A percentile compares a stretch with the other conserved stretches of the same genome.
Conservation (phyloP, 2,797 vertebrate species). For the Ctenosaura bakeri region DNA sequence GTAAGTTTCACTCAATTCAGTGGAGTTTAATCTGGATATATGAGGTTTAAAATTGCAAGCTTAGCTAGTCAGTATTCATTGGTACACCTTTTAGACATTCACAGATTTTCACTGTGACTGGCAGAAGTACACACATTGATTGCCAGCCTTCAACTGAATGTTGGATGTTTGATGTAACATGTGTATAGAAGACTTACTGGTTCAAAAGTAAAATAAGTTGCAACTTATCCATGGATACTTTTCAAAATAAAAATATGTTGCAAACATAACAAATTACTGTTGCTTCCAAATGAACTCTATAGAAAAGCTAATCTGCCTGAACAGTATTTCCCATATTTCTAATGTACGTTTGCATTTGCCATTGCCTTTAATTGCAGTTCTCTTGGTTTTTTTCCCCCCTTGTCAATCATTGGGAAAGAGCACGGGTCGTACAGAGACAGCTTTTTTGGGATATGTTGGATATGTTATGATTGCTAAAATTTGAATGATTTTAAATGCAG, state of each 20-base stretch:
- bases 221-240: neutral
- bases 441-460: neutral
- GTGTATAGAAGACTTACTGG: neutral
- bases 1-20: neutral
- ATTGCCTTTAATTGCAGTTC: neutral
- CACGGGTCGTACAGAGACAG: neutral
- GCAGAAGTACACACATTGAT: neutral
- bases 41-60: no score
- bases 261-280: neutral
- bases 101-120: neutral
- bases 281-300: neutral
- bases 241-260: neutral
- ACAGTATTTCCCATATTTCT: neutral
- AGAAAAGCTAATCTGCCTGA: neutral
- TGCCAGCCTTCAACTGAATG: neutral
- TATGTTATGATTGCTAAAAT: neutral
- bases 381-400: neutral
- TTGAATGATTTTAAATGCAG: neutral
- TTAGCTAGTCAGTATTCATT: neutral
- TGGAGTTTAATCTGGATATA: no score
- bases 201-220: neutral
- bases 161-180: neutral
- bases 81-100: neutral
- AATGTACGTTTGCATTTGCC: neutral
- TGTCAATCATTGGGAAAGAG: neutral